Percentiles rank a stretch among this genome's conserved stretches.
These are phyloP conservation scores for Bradypodion ventrale DNA, from an alignment of 2,797 vertebrate species.

Conservation along the genomic window DNA sequence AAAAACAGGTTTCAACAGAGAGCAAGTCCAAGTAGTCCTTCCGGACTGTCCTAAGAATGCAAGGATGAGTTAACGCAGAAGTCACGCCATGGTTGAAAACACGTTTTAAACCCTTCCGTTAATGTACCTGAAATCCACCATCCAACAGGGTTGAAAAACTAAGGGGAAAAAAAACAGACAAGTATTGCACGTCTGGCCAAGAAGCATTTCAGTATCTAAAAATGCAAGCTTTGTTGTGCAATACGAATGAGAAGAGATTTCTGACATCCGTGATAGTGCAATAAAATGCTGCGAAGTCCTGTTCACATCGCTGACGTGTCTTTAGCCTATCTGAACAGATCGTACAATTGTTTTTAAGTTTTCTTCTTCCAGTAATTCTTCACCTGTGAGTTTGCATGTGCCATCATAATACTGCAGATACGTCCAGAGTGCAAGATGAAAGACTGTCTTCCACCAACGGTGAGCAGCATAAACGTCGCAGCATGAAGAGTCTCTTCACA, in stretches of 20 bases:
- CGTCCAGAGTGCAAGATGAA: too few relatives aligned
- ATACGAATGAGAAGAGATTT: neutral
- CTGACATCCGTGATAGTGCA: neutral
- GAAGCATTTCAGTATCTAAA: neutral
- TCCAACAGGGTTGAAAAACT: neutral
- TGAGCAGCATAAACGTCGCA: neutral
- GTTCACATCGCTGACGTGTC: neutral
- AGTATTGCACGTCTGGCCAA: conserved; percentile 25
- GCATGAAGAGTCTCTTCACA: neutral
- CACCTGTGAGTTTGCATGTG: neutral
- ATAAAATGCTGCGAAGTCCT: neutral
- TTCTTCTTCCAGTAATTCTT: neutral
- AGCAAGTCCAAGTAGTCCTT: neutral
- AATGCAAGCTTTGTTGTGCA: neutral
- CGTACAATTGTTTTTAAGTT: neutral
- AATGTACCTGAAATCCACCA: neutral
- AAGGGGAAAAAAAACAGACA: conserved; percentile 18
- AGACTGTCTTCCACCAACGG: neutral
- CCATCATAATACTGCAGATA: neutral
- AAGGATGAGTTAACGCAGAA: neutral
- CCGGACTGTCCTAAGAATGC: neutral
- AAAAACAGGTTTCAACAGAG: neutral
- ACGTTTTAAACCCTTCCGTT: neutral
- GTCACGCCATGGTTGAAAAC: neutral
- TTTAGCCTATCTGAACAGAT: neutral